Evolutionary conservation across 2,113 vertebrate genomes (phyloP), one percentile per base, ranked within the genome.

Genomic region (Cryptomyrus ogoouensis): DNA sequence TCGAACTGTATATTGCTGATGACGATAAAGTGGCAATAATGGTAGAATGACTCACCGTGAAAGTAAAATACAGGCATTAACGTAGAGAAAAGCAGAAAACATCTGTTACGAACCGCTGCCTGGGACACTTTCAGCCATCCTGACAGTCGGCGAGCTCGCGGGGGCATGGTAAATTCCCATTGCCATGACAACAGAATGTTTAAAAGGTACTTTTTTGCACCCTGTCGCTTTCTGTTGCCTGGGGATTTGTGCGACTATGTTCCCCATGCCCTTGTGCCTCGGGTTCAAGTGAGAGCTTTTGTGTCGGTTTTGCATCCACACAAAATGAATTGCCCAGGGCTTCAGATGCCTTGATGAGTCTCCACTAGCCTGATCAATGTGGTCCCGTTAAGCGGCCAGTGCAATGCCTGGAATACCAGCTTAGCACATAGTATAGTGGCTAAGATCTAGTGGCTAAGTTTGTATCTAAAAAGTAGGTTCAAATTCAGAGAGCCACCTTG

Each of bases 131-230:
- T 7, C 27, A 49, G 84, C 24, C 46, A 0, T 31, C 13, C 8
- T 35, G 84, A 52, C 49, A 27, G 49, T 9, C 2, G 17, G 31
- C 53, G 12, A 53, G 86, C 27, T 27, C 0, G 31, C 12, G 10
- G 52, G 2, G 27, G 50, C 27, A 35, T 27, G 86, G 12, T 56
- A 19, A 52, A 87, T 52, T 91, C 89, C 83, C 89, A 70, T 58
- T 66, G 53, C 52, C 35, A 2, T 66, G 42, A 86, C 83, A 87
- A 86, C 44, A 53, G 31, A 70, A 21, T 86, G 42, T 89, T 91
- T 91, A 90, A 91, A 92, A 91, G 92, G 92, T 89, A 88, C 66
- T 90, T 92, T 91, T 56, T 88, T 89, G 88, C 74, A 88, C 87
- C 42, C 83, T 88, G 58, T 56, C 50, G 89, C 88, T n/a, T 66